Evolutionary conservation across 2,797 vertebrate genomes (phyloP), one percentile per base, ranked within the genome.

Genomic region (Ciconia nigra): DNA sequence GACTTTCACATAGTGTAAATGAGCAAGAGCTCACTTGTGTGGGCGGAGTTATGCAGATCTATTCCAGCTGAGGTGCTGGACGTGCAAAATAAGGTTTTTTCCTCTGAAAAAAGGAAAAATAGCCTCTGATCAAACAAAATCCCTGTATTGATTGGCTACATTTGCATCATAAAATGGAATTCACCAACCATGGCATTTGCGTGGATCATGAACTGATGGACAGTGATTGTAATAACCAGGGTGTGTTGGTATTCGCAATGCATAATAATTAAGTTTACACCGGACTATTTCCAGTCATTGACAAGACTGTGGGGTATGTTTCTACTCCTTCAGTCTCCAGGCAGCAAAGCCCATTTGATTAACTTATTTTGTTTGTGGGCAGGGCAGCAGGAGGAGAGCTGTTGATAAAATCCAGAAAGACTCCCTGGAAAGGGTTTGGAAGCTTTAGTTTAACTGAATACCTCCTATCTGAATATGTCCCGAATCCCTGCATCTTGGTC

Each of bases 161-260:
- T 97, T 97, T 96, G 95, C 96, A 97, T 97, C 49, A 95, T 96
- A 96, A 97, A 97, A 97, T 97, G 72, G 86, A 86, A 96, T 92
- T 98, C 82, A 78, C 80, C 82, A 67, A 20, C 52, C 82, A 28
- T 59, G 41, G 44, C 3, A 4, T 89, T 83, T 93, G 82, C 31
- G 8, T 70, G 89, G 84, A 35, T 95, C 11, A 3, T 47, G 90
- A 90, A 61, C 74, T 78, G 88, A 91, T 73, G 90, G 96, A 72
- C 91, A 70, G 85, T 69, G 94, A 93, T 88, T 87, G 63, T 61
- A 82, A 72, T 70, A 91, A 95, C 77, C 35, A 20, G 69, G 41
- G 85, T 61, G 83, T n/a, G 46, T 61, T 90, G 77, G 67, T 96
- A 81, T 95, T 97, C 83, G 11, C 10, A 44, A 49, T 15, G 55